Percentiles rank a stretch among this genome's conserved stretches.
Conservation (phyloP, 2,113 vertebrate species). For the Stegostoma tigrinum region DNA sequence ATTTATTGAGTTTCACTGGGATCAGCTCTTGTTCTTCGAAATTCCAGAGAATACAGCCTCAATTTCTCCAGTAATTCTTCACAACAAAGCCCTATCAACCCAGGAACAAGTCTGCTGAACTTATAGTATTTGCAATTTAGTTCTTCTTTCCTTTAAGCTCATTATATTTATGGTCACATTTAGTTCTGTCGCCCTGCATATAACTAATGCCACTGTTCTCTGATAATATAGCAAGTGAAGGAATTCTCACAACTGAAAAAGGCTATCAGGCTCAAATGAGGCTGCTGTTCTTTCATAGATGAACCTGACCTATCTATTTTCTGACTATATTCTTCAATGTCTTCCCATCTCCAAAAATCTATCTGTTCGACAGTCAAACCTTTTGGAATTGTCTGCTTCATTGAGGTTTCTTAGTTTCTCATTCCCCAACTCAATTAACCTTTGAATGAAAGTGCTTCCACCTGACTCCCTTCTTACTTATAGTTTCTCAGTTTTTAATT, state of each 20-base stretch:
- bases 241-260: neutral
- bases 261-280: neutral
- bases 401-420: neutral
- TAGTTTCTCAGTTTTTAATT: conserved; percentile 5
- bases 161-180: neutral
- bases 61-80: no score
- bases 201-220: neutral
- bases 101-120: neutral
- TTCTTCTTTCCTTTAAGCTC: neutral
- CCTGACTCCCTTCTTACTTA: neutral
- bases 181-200: neutral
- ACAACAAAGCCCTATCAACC: no score
- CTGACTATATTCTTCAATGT: neutral
- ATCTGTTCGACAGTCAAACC: neutral
- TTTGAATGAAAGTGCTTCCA: neutral
- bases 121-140: neutral
- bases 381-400: neutral
- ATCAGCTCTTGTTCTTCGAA: no score
- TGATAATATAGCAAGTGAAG: neutral
- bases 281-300: neutral
- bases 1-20: no score
- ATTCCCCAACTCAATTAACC: neutral
- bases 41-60: no score
- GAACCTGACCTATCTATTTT: neutral
- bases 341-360: neutral